phyloP scores from a whole-genome alignment of 2,113 vertebrate genomes.

The Azemiops feae region DNA sequence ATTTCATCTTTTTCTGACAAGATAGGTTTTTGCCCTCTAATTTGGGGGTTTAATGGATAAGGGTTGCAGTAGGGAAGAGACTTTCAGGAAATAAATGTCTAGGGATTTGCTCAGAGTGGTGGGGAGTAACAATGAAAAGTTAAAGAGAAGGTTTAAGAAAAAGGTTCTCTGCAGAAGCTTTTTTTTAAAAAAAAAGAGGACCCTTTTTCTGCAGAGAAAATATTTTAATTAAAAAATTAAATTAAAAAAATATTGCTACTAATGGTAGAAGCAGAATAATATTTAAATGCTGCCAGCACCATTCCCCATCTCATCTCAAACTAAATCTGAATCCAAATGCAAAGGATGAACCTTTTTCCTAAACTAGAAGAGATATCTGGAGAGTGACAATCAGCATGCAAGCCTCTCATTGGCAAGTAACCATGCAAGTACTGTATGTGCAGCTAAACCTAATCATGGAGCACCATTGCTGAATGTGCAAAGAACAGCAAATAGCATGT shows the following conservation, averaged over 20 bases:
- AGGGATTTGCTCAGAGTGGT: no score
- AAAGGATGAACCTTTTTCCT: background rate
- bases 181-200: background rate
- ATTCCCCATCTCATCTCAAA: background rate
- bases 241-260: background rate
- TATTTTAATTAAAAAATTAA: background rate
- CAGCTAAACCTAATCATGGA: background rate
- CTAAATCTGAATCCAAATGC: background rate
- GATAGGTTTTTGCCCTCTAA: background rate
- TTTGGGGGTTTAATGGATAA: background rate
- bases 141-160: background rate
- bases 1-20: background rate
- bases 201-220: background rate
- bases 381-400: background rate
- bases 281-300: background rate
- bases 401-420: background rate
- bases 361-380: background rate
- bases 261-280: background rate
- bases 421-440: background rate
- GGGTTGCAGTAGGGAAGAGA: background rate
- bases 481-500: background rate
- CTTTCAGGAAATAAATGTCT: background rate
- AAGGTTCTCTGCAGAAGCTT: background rate
- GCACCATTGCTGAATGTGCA: background rate
- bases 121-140: background rate